phyloP scores from a whole-genome alignment of 2,888 invertebrate species.

The Lobophora halterata region DNA sequence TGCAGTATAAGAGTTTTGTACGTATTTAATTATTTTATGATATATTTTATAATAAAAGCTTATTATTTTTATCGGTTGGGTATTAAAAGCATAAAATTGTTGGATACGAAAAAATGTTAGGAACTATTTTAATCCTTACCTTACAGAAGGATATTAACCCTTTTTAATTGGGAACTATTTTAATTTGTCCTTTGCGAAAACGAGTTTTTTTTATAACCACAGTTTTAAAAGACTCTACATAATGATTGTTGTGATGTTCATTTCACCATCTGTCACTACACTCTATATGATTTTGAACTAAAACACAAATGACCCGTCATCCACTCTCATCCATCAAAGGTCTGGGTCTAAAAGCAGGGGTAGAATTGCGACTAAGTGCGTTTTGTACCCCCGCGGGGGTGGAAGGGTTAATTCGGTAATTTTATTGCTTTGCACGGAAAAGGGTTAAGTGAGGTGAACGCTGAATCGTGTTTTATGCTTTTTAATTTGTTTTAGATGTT shows the following conservation, averaged over 20 bases:
- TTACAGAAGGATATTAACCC: too few species aligned
- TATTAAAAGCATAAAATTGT: too few species aligned
- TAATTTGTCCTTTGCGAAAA: too few species aligned
- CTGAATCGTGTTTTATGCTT: slow-evolving; percentile 69
- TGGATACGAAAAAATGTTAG: too few species aligned
- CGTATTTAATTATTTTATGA: slow-evolving; percentile 11
- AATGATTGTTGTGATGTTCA: slow-evolving; percentile 6
- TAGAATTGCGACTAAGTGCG: slow-evolving; percentile 18
- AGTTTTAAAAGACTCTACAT: background rate
- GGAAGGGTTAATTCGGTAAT: slow-evolving; percentile 65
- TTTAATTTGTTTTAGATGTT: slow-evolving; percentile 69
- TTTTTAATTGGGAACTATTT: too few species aligned
- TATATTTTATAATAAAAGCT: slow-evolving; percentile 9
- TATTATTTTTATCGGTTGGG: slow-evolving; percentile 2
- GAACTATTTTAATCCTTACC: too few species aligned
- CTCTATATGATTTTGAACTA: slow-evolving; percentile 6
- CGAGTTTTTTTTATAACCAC: too few species aligned
- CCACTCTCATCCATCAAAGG: slow-evolving; percentile 18
- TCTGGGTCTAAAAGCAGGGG: slow-evolving; percentile 17
- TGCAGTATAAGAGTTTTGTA: slow-evolving; percentile 22
- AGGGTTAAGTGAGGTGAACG: slow-evolving; percentile 66
- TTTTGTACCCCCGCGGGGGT: slow-evolving; percentile 29
- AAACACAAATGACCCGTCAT: slow-evolving; percentile 20
- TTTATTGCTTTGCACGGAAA: slow-evolving; percentile 55
- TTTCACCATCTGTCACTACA: slow-evolving; percentile 12